Base-by-base conservation (phyloP, 2,888 invertebrate genomes). In the Hylaea fasciaria region DNA sequence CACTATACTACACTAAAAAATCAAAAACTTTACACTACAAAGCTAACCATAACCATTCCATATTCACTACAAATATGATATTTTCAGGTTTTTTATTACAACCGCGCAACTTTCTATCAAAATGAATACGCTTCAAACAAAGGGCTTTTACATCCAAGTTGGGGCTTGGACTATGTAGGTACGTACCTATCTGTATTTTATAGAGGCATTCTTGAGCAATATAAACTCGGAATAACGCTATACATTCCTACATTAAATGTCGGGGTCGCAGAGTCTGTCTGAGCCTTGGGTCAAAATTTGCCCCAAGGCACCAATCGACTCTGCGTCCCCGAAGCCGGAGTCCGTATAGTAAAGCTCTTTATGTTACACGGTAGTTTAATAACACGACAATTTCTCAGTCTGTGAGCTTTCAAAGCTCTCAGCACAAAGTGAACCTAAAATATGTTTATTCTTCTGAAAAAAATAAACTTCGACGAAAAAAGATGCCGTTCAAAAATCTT, bases 291-390 rank as follows among this genome's bases (percentile, higher is more conserved):
- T n/a, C n/a, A n/a, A n/a, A n/a, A n/a, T n/a, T 50, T 50, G 39
- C 49, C 59, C 59, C 59, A 22, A 32, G 59, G 49, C 54, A 29
- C 40, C 35, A 53, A 32, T 59, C 11, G 43, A 28, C 52, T 43
- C 44, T 29, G 35, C 11, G 43, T 16, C 52, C 47, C 44, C 17
- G 35, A 43, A 14, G 48, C 28, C 41, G 41, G 22, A 39, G 35
- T n/a, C 47, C 37, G n/a, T 14, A 1, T 51, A 13, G 17, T 13
- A 22, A 41, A 37, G 35, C 40, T 17, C 39, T 32, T 16, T 48
- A 58, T 22, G 35, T 47, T 57, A 14, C 14, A 12, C 28, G 22
- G 29, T 28, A 32, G 32, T 32, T 9, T 4, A 32, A 32, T 32
- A 9, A 32, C 10, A 32, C 32, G 9, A 32, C 3, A 1, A 10